Percentiles rank a stretch among this genome's conserved stretches.
Evolutionary conservation across 1,140 invertebrate genomes (phyloP).

Genomic region (Pomacea maculata): DNA sequence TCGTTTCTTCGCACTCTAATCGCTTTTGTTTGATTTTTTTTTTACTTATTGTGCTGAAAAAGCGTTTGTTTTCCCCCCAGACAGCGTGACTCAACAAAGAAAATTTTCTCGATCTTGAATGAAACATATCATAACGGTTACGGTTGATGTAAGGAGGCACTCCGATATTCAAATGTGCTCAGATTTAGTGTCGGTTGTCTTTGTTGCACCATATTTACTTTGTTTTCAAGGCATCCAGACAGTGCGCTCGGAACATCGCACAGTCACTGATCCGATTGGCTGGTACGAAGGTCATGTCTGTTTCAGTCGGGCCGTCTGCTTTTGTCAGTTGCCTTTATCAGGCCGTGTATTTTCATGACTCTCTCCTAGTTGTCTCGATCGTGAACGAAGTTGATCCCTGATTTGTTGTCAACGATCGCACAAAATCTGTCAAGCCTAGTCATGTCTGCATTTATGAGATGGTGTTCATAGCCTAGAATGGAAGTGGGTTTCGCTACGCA

Average conservation of each 20-base stretch:
- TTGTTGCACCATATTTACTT: no score
- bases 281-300: constrained; percentile 19
- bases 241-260: no score
- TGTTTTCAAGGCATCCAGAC: no score
- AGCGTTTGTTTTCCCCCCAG: constrained; percentile 22
- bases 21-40: constrained; percentile 7
- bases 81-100: constrained; percentile 29
- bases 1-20: neutral
- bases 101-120: constrained; percentile 30
- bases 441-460: constrained; percentile 12
- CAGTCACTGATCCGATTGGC: constrained; percentile 23
- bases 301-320: constrained; percentile 22
- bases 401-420: constrained; percentile 3
- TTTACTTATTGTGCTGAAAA: constrained; percentile 7
- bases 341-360: neutral
- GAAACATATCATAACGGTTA: constrained; percentile 34
- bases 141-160: no score
- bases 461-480: constrained; percentile 23
- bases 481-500: constrained; percentile 9
- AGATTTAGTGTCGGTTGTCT: no score
- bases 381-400: neutral
- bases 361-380: no score
- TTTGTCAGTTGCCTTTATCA: constrained; percentile 13
- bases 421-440: neutral
- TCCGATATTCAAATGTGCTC: no score